phyloP scores from a whole-genome alignment of 2,113 vertebrate genomes.

The Orycteropus afer region DNA sequence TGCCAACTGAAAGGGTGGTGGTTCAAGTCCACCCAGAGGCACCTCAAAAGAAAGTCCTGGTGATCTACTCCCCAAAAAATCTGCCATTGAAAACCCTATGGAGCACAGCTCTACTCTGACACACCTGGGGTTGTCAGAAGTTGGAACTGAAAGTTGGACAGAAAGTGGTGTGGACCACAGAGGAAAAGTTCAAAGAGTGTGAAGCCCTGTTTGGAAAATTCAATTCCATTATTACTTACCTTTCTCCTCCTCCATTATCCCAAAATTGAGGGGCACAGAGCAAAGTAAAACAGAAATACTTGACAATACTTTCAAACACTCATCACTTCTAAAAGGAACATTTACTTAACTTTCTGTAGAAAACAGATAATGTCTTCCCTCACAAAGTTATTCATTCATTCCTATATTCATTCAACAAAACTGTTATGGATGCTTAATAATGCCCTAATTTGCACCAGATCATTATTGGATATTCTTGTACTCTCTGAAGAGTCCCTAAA shows the following conservation, averaged over 20 bases:
- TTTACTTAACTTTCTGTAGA: not conserved
- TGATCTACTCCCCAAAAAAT: not conserved
- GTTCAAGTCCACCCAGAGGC: not conserved
- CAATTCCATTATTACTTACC: not conserved
- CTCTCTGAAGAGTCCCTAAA: not conserved
- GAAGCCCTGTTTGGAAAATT: not conserved
- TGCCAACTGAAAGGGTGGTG: not conserved
- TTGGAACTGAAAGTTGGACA: not conserved
- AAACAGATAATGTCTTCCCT: not conserved
- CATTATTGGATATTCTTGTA: not conserved
- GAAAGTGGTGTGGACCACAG: not conserved
- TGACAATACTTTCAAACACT: not conserved
- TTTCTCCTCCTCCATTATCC: not conserved
- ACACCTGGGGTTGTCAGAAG: not conserved
- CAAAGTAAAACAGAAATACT: not conserved
- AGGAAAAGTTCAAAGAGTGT: not conserved
- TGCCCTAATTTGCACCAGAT: not conserved
- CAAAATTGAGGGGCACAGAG: not conserved
- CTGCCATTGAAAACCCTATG: not conserved
- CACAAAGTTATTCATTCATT: not conserved
- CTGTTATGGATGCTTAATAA: not conserved
- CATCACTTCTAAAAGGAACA: not conserved
- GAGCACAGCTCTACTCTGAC: not conserved
- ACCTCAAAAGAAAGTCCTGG: not conserved
- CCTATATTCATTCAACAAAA: not conserved